A percentile compares a stretch with the other conserved stretches of the same genome.
phyloP scores from a whole-genome alignment of 2,888 invertebrate genomes.

The Acrocyrtus sp. region DNA sequence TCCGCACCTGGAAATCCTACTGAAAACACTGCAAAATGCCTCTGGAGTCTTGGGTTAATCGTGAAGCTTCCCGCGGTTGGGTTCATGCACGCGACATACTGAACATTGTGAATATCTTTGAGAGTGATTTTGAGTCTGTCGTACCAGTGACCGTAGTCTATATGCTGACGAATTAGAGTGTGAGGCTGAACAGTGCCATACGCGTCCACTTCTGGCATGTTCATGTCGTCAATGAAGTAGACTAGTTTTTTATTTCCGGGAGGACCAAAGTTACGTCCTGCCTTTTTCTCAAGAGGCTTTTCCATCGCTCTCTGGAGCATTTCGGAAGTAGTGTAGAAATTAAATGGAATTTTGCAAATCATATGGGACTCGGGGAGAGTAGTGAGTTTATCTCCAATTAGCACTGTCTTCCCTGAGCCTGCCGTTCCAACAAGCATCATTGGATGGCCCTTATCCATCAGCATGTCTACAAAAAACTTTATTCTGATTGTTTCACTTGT shows the following conservation, averaged over 20 bases:
- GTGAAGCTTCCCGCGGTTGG: slow-evolving; percentile 98
- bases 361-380: slow-evolving; percentile 86
- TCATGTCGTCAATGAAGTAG: slow-evolving; percentile 97
- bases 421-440: slow-evolving; percentile 93
- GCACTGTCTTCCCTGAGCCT: slow-evolving; percentile 95
- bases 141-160: slow-evolving; percentile 98
- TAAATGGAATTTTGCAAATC: slow-evolving; percentile 92
- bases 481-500: slow-evolving; percentile 93
- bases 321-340: slow-evolving; percentile 95
- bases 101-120: slow-evolving; percentile 96
- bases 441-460: slow-evolving; percentile 89
- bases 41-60: slow-evolving; percentile 91
- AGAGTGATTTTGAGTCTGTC: slow-evolving; percentile 87
- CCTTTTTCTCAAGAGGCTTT: slow-evolving; percentile 95
- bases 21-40: slow-evolving; percentile 90
- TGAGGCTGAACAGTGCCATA: slow-evolving; percentile 98
- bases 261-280: slow-evolving; percentile 94
- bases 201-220: slow-evolving; percentile 91
- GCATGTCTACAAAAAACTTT: slow-evolving; percentile 86
- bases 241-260: slow-evolving; percentile 93
- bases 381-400: slow-evolving; percentile 83
- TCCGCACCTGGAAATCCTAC: slow-evolving; percentile 88
- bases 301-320: slow-evolving; percentile 94
- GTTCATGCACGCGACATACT: slow-evolving; percentile 98
- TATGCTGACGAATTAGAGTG: slow-evolving; percentile 92